Percentiles rank a stretch among this genome's conserved stretches.
Evolutionary conservation across 2,797 vertebrate genomes (phyloP).

Genomic region (Eptatretus atami): DNA sequence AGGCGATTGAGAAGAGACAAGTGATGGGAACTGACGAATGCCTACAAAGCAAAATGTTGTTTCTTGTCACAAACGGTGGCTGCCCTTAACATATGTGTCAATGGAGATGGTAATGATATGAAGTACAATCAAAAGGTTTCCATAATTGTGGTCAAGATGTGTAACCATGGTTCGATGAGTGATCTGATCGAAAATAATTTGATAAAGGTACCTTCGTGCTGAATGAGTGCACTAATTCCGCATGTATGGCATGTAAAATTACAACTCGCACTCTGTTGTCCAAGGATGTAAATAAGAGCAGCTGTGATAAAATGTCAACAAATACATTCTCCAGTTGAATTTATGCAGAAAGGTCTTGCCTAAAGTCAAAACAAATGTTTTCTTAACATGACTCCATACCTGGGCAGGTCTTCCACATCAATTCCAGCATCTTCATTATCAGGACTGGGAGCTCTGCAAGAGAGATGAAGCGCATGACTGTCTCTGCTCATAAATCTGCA

Average conservation of each 20-base stretch:
- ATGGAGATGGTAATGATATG: not conserved
- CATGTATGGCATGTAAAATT: too few relatives aligned
- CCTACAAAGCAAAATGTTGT: not conserved
- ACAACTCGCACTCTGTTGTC: too few relatives aligned
- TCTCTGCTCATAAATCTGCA: too few relatives aligned
- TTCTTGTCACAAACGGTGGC: not conserved
- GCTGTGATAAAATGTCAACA: too few relatives aligned
- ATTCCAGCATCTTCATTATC: slow-evolving; percentile 29
- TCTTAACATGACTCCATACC: slow-evolving; percentile 15
- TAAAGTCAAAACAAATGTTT: too few relatives aligned
- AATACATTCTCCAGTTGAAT: too few relatives aligned
- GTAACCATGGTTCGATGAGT: too few relatives aligned
- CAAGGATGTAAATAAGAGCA: too few relatives aligned
- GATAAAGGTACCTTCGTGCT: too few relatives aligned
- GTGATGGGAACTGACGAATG: not conserved
- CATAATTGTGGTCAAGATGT: not conserved
- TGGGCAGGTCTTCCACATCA: slow-evolving; percentile 45
- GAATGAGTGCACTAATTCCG: too few relatives aligned
- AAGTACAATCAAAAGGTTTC: not conserved
- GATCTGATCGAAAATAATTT: too few relatives aligned
- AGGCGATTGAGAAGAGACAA: not conserved
- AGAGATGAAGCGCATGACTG: not conserved
- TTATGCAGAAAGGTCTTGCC: too few relatives aligned
- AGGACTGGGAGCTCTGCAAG: slow-evolving; percentile 35
- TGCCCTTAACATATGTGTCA: not conserved